Evolutionary conservation across 2,113 vertebrate genomes (phyloP), one percentile per base, ranked within the genome.

Genomic region (Leptodactylus fuscus): DNA sequence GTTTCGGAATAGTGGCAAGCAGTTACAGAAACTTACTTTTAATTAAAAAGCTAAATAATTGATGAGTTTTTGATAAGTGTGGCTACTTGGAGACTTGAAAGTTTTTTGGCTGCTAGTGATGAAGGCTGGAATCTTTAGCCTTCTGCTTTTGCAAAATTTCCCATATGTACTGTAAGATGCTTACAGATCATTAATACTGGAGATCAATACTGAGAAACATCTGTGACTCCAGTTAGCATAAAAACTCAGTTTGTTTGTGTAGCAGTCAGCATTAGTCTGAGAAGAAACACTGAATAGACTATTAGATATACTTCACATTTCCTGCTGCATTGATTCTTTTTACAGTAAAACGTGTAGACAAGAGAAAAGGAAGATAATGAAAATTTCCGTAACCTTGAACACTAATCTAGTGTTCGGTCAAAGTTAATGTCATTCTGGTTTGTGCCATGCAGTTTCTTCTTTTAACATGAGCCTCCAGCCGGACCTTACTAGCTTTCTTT

Each of bases 1-100:
- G 84, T 60, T 85, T 81, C 22, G 27, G 24, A 69, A 60, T 65
- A 22, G 48, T 85, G 49, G 20, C 18, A 85, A 80, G 51, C 58
- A 34, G n/a, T 85, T 70, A 27, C 46, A 32, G 49, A 49, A 79
- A 60, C 49, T 73, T 85, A 36, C 51, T 85, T 80, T 67, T 81
- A 81, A 81, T 85, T 81, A 85, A 85, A 85, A 80, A 51, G 34
- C 75, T 85, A 81, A 85, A 85, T 85, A 48, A 81, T 85, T 73
- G 58, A 85, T 85, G 51, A 48, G 75, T 85, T 73, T 80, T 55
- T 85, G 36, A 81, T 58, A 81, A 71, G 65, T 55, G 70, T 81
- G 36, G 27, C 65, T 48, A 46, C 83, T 85, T 85, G 76, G 36
- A 85, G 77, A 85, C 75, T 80, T 85, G 24, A 85, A 85, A 85